Evolutionary conservation across 2,113 vertebrate species (phyloP).

Genomic region (Addax nasomaculatus): DNA sequence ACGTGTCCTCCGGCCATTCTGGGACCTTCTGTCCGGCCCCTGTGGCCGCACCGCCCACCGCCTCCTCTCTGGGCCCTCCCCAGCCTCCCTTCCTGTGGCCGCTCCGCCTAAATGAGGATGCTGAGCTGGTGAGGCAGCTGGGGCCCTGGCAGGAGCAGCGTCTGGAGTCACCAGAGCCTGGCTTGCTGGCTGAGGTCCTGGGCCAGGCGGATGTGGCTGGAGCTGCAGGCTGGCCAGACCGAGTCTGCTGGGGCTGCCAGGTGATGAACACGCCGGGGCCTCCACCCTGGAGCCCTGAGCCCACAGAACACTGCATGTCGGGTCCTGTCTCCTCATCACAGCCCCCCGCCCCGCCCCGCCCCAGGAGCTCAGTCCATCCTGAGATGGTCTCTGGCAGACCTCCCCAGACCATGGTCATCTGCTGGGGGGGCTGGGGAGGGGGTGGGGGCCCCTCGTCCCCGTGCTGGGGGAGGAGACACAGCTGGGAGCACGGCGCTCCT

Average conservation of each 20-base stretch:
- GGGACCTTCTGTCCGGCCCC: neutral
- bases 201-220: neutral
- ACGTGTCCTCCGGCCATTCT: no score
- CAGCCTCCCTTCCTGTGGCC: neutral
- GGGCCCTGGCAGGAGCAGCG: neutral
- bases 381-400: neutral
- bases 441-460: no score
- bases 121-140: accelerated
- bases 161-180: neutral
- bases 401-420: neutral
- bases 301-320: neutral
- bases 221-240: neutral
- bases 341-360: no score
- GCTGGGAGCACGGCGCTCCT: accelerated
- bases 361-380: neutral
- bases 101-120: neutral
- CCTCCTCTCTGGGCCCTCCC: neutral
- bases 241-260: neutral
- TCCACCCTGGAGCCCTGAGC: neutral
- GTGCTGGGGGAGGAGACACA: neutral
- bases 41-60: accelerated
- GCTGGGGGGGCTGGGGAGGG: no score
- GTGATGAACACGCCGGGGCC: neutral
- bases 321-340: neutral
- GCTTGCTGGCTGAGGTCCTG: accelerated